Evolutionary conservation across 2,888 invertebrate genomes (phyloP).

Genomic region (Drymonia ruficornis): DNA sequence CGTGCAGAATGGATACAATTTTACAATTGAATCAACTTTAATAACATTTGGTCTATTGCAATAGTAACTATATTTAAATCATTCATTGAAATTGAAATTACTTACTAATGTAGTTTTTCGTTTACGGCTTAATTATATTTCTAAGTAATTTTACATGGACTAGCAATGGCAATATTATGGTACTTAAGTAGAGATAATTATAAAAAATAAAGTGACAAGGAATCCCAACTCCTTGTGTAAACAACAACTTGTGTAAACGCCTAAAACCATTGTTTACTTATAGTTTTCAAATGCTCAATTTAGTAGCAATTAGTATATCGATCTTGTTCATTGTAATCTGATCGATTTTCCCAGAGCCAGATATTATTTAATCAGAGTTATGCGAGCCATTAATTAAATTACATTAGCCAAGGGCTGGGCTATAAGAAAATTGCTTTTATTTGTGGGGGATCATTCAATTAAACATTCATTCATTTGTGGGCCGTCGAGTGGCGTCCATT

Average conservation of each 20-base stretch:
- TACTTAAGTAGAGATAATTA: no score
- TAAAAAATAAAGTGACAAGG: no score
- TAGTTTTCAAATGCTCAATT: no score
- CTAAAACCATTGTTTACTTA: no score
- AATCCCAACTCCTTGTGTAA: no score
- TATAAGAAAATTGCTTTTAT: conserved; percentile 77
- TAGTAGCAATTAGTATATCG: not conserved
- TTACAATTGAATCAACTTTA: not conserved
- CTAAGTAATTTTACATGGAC: no score
- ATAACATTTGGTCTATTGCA: not conserved
- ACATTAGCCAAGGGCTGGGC: conserved; percentile 61
- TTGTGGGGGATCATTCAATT: conserved; percentile 75
- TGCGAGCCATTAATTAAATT: conserved; percentile 75
- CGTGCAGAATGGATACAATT: not conserved
- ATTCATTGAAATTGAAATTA: not conserved
- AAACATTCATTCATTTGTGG: conserved; percentile 73
- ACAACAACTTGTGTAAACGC: no score
- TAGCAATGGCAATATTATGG: no score
- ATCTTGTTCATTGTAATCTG: conserved; percentile 21
- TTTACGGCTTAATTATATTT: not conserved
- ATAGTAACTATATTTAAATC: not conserved
- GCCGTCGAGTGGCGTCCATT: conserved; percentile 70
- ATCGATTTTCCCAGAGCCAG: conserved; percentile 43
- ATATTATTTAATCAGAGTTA: conserved; percentile 72
- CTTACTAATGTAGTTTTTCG: not conserved